Base-by-base conservation (phyloP, 2,888 invertebrate genomes). In the Platycnemis pennipes region DNA sequence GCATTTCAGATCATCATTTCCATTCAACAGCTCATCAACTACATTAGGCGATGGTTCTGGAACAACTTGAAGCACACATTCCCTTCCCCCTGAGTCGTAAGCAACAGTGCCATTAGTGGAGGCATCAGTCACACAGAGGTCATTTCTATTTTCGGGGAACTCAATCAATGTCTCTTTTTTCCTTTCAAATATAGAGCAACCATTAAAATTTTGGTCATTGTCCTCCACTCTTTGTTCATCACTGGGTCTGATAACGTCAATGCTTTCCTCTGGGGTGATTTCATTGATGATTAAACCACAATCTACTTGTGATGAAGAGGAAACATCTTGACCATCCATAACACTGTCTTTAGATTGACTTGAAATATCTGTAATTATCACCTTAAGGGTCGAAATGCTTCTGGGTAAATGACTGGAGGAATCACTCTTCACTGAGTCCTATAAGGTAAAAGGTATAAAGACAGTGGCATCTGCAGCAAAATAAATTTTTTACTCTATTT, bases 1-100 rank as follows among this genome's bases (percentile, higher is more conserved):
- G 63, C 91, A 91, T 44, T 63, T 63, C 44, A 91, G 91, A 1
- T 91, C 91, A 44, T 42, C 63, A 91, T 63, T 63, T 22, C 44
- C 91, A 44, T 44, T 63, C 44, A 91, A 63, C 1, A 91, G 63
- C 22, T 91, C 91, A 42, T 91, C 63, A 91, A 19, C 22, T 13
- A 56, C 19, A 31, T 91, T 91, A 8, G 63, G n/a, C 13, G 44
- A 37, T 7, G 91, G 22, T 37, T 63, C 45, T 56, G n/a, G 42
- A 19, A 44, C 26, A 19, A 8, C 44, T 26, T 53, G 16, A 37
- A 56, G 56, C 22, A 91, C 44, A n/a, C 56, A 22, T 63, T 63
- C 91, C 26, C 31, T 11, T 4, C 44, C 31, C 42, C 26, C 91
- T 63, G 63, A 42, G 42, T 22, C 8, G 1, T 26, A 63, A 26